Conservation (phyloP, 1,140 invertebrate species). For the Pseudomyrmex cubaensis region DNA sequence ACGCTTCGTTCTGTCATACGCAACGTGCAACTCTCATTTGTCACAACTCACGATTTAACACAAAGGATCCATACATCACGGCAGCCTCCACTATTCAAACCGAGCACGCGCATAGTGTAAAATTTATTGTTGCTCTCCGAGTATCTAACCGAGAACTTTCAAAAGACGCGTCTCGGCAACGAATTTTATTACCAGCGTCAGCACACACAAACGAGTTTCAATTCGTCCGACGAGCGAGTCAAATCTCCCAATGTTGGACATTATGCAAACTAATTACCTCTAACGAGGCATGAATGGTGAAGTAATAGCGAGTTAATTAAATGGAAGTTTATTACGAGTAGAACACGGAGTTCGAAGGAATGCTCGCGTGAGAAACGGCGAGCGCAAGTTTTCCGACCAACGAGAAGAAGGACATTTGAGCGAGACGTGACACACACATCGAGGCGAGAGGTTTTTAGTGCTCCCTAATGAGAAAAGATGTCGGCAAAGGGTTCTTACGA, state of each 20-base stretch:
- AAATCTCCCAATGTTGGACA: constrained; percentile 36
- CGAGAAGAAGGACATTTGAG: constrained; percentile 9
- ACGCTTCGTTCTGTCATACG: neutral
- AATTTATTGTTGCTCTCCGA: constrained; percentile 44
- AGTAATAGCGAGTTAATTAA: constrained; percentile 46
- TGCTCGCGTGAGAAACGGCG: too few species aligned
- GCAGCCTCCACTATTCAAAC: constrained; percentile 11
- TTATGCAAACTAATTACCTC: constrained; percentile 47
- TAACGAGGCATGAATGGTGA: constrained; percentile 56
- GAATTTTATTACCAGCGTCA: constrained; percentile 27
- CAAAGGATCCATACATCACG: constrained; percentile 43
- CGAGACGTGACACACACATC: constrained; percentile 6
- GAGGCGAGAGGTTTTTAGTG: constrained; percentile 11
- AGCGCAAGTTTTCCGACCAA: constrained; percentile 7
- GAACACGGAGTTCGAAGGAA: neutral
- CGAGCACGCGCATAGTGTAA: neutral
- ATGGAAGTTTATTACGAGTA: constrained; percentile 27
- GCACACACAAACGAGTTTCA: constrained; percentile 9
- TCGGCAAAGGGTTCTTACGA: neutral
- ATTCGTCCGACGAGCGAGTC: constrained; percentile 29
- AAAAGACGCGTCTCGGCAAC: constrained; percentile 15
- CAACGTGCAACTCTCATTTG: constrained; percentile 19
- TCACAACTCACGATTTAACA: constrained; percentile 42
- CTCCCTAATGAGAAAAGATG: constrained; percentile 1
- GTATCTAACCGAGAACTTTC: constrained; percentile 4